Conservation (phyloP, 2,797 vertebrate species). For the Sitta carolinensis region DNA sequence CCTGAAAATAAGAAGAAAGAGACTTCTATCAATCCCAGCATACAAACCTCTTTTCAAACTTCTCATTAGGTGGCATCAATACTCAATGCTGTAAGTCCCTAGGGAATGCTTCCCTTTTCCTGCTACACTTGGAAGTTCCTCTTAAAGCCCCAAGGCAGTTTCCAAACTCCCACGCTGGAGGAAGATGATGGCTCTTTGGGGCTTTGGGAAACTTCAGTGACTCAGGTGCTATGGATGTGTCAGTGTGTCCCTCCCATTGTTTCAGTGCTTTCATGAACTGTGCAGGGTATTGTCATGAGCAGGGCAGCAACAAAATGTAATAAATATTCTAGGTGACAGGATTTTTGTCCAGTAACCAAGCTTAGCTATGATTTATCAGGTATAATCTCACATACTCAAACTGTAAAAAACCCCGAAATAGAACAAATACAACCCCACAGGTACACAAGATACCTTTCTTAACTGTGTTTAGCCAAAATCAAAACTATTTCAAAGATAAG, state of each 20-base stretch:
- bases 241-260: not conserved
- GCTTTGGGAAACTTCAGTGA: not conserved
- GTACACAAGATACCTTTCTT: not conserved
- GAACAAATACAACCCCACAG: not conserved
- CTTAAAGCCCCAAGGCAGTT: not conserved
- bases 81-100: not conserved
- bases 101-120: not conserved
- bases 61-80: not conserved
- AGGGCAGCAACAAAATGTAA: not conserved
- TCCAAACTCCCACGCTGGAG: not conserved
- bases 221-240: not conserved
- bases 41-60: not conserved
- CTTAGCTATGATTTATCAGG: not conserved
- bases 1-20: conserved; percentile 76
- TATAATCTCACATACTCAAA: not conserved
- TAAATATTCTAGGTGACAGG: not conserved
- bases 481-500: not conserved
- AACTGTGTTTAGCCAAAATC: not conserved
- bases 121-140: not conserved
- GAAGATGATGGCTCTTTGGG: not conserved
- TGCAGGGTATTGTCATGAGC: not conserved
- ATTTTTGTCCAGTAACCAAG: not conserved
- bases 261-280: not conserved
- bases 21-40: not conserved
- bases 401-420: not conserved